Conservation (phyloP, 2,888 invertebrate species). For the Perizoma flavofasciatum region DNA sequence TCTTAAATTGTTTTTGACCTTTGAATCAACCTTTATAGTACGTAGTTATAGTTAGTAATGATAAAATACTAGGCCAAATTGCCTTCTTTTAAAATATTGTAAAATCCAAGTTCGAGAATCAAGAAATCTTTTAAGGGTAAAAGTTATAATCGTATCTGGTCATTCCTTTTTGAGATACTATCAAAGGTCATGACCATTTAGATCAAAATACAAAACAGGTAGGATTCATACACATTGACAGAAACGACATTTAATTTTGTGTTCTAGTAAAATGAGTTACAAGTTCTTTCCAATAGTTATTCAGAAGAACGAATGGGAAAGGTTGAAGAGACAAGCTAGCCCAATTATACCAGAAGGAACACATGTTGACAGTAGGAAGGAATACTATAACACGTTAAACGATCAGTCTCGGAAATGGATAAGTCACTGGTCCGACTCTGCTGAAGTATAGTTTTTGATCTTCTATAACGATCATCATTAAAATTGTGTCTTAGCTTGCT, state of each 20-base stretch:
- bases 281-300: constrained; percentile 41
- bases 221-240: neutral
- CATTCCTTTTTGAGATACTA: too few relatives aligned
- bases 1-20: too few relatives aligned
- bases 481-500: too few relatives aligned
- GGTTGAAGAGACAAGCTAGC: constrained; percentile 47
- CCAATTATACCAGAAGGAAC: constrained; percentile 27
- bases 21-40: too few relatives aligned
- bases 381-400: constrained; percentile 51
- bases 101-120: too few relatives aligned
- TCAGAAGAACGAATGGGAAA: constrained; percentile 57
- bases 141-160: too few relatives aligned
- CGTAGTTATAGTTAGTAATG: too few relatives aligned
- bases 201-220: constrained; percentile 7
- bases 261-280: constrained; percentile 19
- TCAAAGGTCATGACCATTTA: constrained; percentile 13
- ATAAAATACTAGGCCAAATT: too few relatives aligned
- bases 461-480: neutral
- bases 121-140: too few relatives aligned
- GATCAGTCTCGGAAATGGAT: constrained; percentile 59
- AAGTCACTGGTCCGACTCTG: constrained; percentile 59
- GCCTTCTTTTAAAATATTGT: too few relatives aligned
- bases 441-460: constrained; percentile 38
- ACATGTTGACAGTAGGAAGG: constrained; percentile 28
- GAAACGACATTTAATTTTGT: neutral